Conservation (phyloP, 2,888 invertebrate species). For the Archips crataeganus region DNA sequence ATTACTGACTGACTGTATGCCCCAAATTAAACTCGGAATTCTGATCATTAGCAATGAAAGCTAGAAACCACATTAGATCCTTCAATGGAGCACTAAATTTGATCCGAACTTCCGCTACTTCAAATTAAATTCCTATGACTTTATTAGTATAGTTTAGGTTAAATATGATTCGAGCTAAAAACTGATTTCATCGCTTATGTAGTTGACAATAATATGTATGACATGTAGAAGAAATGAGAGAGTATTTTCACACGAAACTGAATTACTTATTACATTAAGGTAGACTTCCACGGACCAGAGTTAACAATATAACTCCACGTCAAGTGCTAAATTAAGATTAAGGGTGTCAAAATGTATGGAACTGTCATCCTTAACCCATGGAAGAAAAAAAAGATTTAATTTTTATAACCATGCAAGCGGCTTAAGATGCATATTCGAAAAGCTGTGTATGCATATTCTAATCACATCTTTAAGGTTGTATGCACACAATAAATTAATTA, state of each 20-base stretch:
- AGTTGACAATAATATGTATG: neutral
- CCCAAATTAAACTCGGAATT: slow-evolving; percentile 1
- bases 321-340: no score
- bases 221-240: neutral
- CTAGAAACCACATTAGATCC: slow-evolving; percentile 1
- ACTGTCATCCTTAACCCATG: no score
- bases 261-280: no score
- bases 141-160: neutral
- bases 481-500: no score
- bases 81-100: slow-evolving; percentile 5
- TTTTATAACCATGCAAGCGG: no score
- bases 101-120: neutral
- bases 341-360: no score
- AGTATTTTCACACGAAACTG: no score
- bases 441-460: neutral
- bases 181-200: neutral
- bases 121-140: neutral
- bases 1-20: neutral
- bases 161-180: slow-evolving; percentile 8
- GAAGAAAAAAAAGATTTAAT: no score
- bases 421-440: no score
- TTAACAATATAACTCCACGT: no score
- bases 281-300: no score
- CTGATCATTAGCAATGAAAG: slow-evolving; percentile 8
- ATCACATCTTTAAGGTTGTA: slow-evolving; percentile 14